These are phyloP conservation scores for Ifrita kowaldi DNA, from an alignment of 2,113 vertebrate species.

Conservation along the genomic window DNA sequence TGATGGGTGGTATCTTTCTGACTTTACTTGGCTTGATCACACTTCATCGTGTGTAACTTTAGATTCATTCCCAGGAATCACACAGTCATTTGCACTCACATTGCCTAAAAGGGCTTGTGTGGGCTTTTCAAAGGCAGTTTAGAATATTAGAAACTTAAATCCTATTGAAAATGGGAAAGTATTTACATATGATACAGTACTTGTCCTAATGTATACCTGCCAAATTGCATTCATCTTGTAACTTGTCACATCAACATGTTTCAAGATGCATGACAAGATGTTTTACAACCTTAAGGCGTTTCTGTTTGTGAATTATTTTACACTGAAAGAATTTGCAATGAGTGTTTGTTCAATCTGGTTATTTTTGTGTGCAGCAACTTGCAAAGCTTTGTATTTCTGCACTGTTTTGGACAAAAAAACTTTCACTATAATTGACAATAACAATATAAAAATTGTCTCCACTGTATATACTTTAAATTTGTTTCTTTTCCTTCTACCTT, in stretches of 20 bases:
- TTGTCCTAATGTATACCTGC: constrained; percentile 21
- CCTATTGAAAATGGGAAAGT: neutral
- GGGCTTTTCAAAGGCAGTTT: neutral
- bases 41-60: neutral
- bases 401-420: neutral
- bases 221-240: constrained; percentile 33
- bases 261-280: constrained; percentile 28
- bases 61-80: neutral
- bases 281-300: constrained; percentile 46
- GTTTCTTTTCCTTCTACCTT: neutral
- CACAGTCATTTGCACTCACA: neutral
- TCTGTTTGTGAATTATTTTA: constrained; percentile 45
- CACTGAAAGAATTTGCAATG: neutral
- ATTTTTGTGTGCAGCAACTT: neutral
- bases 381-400: neutral
- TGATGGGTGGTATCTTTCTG: neutral
- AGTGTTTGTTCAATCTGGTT: neutral
- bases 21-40: neutral
- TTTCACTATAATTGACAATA: neutral
- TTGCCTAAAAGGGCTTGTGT: neutral
- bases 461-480: neutral
- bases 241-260: constrained; percentile 19
- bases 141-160: neutral
- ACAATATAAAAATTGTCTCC: neutral
- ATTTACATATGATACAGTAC: neutral